Base-by-base conservation (phyloP, 2,113 vertebrate species). In the Genyomyrus donnyi region DNA sequence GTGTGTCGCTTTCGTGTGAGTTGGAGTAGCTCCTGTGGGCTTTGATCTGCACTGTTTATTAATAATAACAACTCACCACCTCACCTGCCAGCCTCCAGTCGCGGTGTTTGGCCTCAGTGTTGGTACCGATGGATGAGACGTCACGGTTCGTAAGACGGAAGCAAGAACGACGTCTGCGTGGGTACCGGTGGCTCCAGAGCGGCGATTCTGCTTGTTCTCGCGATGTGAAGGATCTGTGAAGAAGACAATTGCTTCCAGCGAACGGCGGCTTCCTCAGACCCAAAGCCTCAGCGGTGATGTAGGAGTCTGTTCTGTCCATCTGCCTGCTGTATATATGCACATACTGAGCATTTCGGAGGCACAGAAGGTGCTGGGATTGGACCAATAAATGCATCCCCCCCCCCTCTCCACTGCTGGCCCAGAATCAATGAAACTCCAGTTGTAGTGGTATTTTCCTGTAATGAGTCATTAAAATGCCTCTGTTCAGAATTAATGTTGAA, bases 11-110 rank as follows among this genome's bases (percentile, higher is more conserved):
- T 96, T 96, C 96, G 96, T 95, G 95, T 96, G 92, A 87, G 95
- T 95, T 95, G 95, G 93, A 95, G 94, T 93, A 93, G 93, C 92
- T 95, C 92, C 94, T 93, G 94, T 94, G 92, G 89, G 94, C 95
- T 96, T 96, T 96, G 95, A 96, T 95, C 95, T 96, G 93, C 92
- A 93, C 93, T 94, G 93, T 94, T 95, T 96, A 96, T 96, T 96
- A 95, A 96, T 95, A 96, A 95, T 91, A 94, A 93, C 95, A 94
- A 93, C 95, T 95, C 93, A 93, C 93, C 89, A 91, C 88, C 91
- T 91, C 46, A 91, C 92, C 91, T 91, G 92, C 24, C 62, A 46
- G 89, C 90, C 87, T 91, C 80, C 89, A 91, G 89, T 83, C 85
- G 90, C 31, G 17, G 21, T 9, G 50, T 56, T 45, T 56, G 7